Percentiles rank a stretch among this genome's conserved stretches.
phyloP scores from a whole-genome alignment of 64 coral and sea anemone genomes.

The Montipora cactus region DNA sequence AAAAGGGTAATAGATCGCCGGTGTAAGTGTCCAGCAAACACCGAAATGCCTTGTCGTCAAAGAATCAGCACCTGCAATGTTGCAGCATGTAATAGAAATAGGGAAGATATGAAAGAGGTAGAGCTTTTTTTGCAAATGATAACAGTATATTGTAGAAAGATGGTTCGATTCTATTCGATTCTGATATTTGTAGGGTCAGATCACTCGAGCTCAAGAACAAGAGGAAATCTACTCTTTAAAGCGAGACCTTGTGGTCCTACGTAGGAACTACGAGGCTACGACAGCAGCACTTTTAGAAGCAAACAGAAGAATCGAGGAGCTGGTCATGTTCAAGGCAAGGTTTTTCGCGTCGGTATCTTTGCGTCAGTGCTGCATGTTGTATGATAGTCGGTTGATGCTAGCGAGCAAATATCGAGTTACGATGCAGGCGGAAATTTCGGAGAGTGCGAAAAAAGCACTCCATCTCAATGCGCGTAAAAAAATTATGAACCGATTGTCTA shows the following conservation, averaged over 20 bases:
- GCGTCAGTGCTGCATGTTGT: not conserved
- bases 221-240: constrained; percentile 94
- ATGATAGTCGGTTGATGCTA: not conserved
- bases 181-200: constrained; percentile 76
- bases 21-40: too few species aligned
- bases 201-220: constrained; percentile 95
- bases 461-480: too few species aligned
- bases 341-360: too few species aligned
- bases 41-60: too few species aligned
- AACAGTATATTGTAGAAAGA: not conserved
- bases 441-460: too few species aligned
- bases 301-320: constrained; percentile 91
- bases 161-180: not conserved
- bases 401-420: too few species aligned
- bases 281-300: constrained; percentile 75
- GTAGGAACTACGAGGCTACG: constrained; percentile 73
- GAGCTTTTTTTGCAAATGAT: not conserved
- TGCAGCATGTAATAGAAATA: too few species aligned
- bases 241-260: constrained; percentile 68
- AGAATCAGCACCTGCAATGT: too few species aligned
- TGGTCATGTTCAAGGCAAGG: constrained; percentile 84
- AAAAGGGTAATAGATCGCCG: too few species aligned
- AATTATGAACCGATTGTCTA: too few species aligned
- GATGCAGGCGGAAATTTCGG: too few species aligned
- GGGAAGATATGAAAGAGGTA: not conserved